Conservation (phyloP, 1,140 invertebrate species). For the Panagrolaimus sp. region DNA sequence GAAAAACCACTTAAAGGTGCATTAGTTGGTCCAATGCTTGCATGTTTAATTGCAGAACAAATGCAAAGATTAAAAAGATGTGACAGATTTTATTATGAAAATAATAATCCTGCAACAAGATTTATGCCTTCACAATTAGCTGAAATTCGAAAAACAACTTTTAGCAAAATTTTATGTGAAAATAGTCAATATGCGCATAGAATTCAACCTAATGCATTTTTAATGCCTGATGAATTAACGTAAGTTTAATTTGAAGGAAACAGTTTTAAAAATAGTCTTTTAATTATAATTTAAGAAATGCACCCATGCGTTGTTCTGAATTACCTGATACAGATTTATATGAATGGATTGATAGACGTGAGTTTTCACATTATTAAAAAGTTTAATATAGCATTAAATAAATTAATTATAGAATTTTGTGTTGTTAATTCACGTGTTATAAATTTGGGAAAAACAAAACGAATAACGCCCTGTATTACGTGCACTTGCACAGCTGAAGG, state of each 20-base stretch:
- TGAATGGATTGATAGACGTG: constrained; percentile 52
- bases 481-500: constrained; percentile 68
- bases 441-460: constrained; percentile 61
- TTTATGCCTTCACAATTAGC: constrained; percentile 70
- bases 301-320: constrained; percentile 48
- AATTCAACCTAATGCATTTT: constrained; percentile 56
- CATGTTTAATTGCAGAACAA: constrained; percentile 90
- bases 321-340: constrained; percentile 44
- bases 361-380: neutral
- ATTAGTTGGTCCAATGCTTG: constrained; percentile 70
- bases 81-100: constrained; percentile 66
- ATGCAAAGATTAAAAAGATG: constrained; percentile 67
- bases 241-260: constrained; percentile 20
- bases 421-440: constrained; percentile 59
- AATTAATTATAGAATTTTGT: constrained; percentile 48
- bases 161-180: constrained; percentile 84
- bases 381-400: neutral
- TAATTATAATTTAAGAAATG: constrained; percentile 44
- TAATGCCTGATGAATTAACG: constrained; percentile 54
- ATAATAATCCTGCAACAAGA: constrained; percentile 46
- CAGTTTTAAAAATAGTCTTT: neutral
- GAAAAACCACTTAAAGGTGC: constrained; percentile 65
- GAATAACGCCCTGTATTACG: constrained; percentile 65
- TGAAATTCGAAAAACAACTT: constrained; percentile 81
- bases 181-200: constrained; percentile 63